Evolutionary conservation across 2,113 vertebrate genomes (phyloP), one percentile per base, ranked within the genome.

Genomic region (Pseudopipra pipra): DNA sequence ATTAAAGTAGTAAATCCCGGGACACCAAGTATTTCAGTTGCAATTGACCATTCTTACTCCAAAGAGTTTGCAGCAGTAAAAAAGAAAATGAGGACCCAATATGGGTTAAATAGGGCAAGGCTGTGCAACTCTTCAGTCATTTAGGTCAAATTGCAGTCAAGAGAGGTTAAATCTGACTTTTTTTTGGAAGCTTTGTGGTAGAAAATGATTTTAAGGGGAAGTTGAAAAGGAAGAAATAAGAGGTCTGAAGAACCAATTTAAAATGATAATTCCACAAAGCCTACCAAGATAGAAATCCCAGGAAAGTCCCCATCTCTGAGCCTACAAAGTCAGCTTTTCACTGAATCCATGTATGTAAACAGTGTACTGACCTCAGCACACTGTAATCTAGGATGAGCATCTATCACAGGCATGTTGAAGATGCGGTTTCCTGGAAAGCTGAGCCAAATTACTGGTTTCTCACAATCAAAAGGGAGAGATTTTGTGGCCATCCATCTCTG

Each of bases 401-500:
- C 73, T 74, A 61, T 82, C 73, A 63, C 43, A 90, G 63, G 33
- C 74, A 13, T 14, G 44, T 19, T 92, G 76, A 88, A 56, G 33
- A 61, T 92, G 93, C 0, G 87, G 94, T 95, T 97, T 97, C 91
- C 93, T 97, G 41, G 85, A 95, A 44, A 97, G 86, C 65, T 68
- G 52, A 37, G n/a, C 30, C 0, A 0, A 91, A 84, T 89, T 90
- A 55, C 49, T 84, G 49, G 17, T 73, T 88, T 94, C 37, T 85
- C 22, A 71, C 35, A 84, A 35, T 14, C 16, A 63, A 59, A 77
- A 90, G 56, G 56, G 80, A 67, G 31, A 89, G 7, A 68, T 82
- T 78, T 78, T 78, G 79, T 81, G 65, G 65, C 73, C 52, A 51
- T 88, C 52, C 30, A 23, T 55, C 59, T 77, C 72, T 77, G 79